Conservation (phyloP, 2,888 invertebrate genomes). For the Oxytorus armatus region DNA sequence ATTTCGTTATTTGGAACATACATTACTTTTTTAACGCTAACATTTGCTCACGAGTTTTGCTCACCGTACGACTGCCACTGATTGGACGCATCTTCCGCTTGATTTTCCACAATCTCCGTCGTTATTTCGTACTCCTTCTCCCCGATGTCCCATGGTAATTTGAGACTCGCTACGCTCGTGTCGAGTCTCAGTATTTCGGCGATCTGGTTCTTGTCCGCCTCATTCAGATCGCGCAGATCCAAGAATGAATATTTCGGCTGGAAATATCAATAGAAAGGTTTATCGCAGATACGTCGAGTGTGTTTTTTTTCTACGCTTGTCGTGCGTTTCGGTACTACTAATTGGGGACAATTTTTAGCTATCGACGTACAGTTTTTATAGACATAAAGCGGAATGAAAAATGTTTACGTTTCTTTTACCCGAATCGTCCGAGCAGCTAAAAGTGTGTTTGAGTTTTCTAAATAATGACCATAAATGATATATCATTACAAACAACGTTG, state of each 20-base stretch:
- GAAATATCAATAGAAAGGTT: no score
- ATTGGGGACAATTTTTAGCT: no score
- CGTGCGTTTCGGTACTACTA: no score
- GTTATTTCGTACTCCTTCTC: constrained; percentile 73
- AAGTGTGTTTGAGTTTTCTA: no score
- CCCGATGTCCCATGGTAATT: constrained; percentile 79
- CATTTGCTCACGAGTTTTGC: not conserved
- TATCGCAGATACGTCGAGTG: no score
- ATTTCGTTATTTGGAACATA: constrained; percentile 14
- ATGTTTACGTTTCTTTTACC: no score
- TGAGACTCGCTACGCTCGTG: constrained; percentile 72
- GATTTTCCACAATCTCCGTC: constrained; percentile 67
- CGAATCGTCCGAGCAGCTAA: no score
- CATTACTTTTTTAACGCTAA: not conserved
- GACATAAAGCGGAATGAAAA: no score
- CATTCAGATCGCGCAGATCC: constrained; percentile 77
- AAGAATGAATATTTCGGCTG: constrained; percentile 79
- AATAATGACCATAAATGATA: no score
- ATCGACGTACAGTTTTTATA: no score
- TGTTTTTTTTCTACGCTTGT: no score
- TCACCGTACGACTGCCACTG: constrained; percentile 80
- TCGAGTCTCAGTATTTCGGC: constrained; percentile 75
- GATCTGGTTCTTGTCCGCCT: constrained; percentile 74
- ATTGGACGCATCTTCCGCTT: constrained; percentile 71
- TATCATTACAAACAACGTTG: no score